These are phyloP conservation scores for Cynopterus sphinx DNA, from an alignment of 2,797 vertebrate genomes.

Conservation along the genomic window DNA sequence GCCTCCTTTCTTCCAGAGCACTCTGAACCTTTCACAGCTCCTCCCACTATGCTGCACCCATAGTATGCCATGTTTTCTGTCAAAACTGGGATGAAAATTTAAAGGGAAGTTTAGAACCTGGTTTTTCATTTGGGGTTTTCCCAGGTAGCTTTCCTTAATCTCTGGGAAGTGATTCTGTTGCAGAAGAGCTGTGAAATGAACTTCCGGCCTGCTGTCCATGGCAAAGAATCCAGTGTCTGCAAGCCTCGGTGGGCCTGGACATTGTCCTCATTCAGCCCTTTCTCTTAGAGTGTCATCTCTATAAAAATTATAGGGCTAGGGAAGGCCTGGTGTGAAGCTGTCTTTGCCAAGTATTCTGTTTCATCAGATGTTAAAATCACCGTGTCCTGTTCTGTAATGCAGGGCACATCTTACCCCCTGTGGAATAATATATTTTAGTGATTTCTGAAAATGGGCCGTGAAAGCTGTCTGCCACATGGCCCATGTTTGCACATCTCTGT, in stretches of 20 bases:
- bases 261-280: neutral
- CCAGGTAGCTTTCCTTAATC: neutral
- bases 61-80: neutral
- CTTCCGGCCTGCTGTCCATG: neutral
- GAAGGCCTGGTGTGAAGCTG: neutral
- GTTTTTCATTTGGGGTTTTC: neutral
- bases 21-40: neutral
- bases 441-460: slow-evolving; percentile 69
- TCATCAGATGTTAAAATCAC: slow-evolving; percentile 44
- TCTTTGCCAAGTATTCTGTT: slow-evolving; percentile 15
- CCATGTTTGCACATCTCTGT: slow-evolving; percentile 76
- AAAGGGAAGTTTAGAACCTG: neutral
- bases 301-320: neutral
- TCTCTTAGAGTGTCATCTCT: neutral
- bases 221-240: neutral
- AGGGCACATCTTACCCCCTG: slow-evolving; percentile 51
- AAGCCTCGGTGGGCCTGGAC: neutral
- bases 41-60: neutral
- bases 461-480: slow-evolving; percentile 73
- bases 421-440: slow-evolving; percentile 66
- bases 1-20: neutral
- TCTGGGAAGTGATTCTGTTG: neutral
- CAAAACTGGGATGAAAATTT: neutral
- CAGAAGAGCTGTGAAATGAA: neutral
- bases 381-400: slow-evolving; percentile 59